A percentile compares a stretch with the other conserved stretches of the same genome.
phyloP scores from a whole-genome alignment of 2,888 invertebrate species.

The Pinctada fucata region DNA sequence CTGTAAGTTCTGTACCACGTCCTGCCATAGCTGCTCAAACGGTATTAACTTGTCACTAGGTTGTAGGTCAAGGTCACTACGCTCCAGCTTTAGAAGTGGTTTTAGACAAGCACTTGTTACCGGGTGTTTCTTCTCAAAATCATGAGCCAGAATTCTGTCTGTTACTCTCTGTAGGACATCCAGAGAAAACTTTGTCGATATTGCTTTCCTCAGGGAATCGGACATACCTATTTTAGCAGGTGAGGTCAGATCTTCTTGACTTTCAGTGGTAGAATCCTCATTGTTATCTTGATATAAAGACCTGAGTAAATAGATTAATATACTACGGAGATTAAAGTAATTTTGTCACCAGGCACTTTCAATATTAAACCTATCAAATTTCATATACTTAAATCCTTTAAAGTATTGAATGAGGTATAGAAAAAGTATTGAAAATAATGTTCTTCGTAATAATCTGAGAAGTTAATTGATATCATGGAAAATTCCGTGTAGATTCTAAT shows the following conservation, averaged over 20 bases:
- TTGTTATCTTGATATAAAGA: too few relatives aligned
- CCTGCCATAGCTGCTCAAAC: slow-evolving; percentile 66
- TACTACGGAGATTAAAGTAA: too few relatives aligned
- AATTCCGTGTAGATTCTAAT: too few relatives aligned
- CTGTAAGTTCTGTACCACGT: slow-evolving; percentile 63
- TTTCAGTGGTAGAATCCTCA: too few relatives aligned
- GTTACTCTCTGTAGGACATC: slow-evolving; percentile 46
- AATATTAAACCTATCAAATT: too few relatives aligned
- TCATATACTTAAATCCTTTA: too few relatives aligned
- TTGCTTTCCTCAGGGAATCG: slow-evolving; percentile 20
- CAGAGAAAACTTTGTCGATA: slow-evolving; percentile 54
- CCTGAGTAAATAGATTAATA: too few relatives aligned
- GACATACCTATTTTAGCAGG: slow-evolving; percentile 11
- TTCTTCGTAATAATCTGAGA: too few relatives aligned
- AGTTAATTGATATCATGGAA: too few relatives aligned
- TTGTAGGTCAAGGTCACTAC: slow-evolving; percentile 37
- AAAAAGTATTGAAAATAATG: too few relatives aligned
- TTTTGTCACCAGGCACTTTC: too few relatives aligned
- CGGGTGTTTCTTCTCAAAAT: slow-evolving; percentile 45
- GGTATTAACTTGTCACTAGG: slow-evolving; percentile 50
- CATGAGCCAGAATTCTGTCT: slow-evolving; percentile 37
- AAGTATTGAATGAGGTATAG: too few relatives aligned
- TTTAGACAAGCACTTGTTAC: slow-evolving; percentile 14
- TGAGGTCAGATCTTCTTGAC: not conserved
- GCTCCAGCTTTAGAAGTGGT: slow-evolving; percentile 7